Percentiles rank a stretch among this genome's conserved stretches.
These are phyloP conservation scores for Pterostichus niger DNA, from an alignment of 2,888 invertebrate genomes.

Conservation along the genomic window DNA sequence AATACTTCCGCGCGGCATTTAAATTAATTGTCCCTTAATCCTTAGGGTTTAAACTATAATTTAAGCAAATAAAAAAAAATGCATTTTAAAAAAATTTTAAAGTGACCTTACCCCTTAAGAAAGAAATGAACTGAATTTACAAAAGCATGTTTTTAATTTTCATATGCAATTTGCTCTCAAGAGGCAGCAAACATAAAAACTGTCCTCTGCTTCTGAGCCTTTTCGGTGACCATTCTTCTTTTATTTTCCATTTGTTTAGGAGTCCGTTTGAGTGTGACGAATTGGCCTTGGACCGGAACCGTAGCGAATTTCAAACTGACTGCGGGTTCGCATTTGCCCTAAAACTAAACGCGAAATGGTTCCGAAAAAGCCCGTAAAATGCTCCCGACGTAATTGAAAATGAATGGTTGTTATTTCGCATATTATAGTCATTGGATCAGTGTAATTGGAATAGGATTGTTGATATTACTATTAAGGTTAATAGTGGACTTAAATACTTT, in stretches of 20 bases:
- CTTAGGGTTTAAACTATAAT: too few relatives aligned
- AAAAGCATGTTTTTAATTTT: too few relatives aligned
- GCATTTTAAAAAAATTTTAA: too few relatives aligned
- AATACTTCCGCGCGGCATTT: too few relatives aligned
- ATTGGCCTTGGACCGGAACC: slow-evolving; percentile 49
- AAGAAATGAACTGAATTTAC: too few relatives aligned
- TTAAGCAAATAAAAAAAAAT: too few relatives aligned
- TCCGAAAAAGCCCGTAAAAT: slow-evolving; percentile 36
- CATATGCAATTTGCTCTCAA: too few relatives aligned
- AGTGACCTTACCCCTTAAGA: too few relatives aligned
- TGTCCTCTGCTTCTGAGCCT: not conserved
- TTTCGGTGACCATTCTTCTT: slow-evolving; percentile 10
- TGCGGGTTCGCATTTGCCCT: not conserved
- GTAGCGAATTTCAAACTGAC: slow-evolving; percentile 48
- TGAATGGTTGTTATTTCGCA: slow-evolving; percentile 40
- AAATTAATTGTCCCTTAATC: too few relatives aligned
- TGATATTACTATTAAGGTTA: slow-evolving; percentile 39
- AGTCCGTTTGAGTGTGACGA: slow-evolving; percentile 45
- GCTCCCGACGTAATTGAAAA: slow-evolving; percentile 46
- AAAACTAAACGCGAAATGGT: slow-evolving; percentile 49
- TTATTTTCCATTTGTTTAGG: slow-evolving; percentile 32
- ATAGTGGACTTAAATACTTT: slow-evolving; percentile 22
- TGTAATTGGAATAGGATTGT: slow-evolving; percentile 49
- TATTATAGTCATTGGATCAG: slow-evolving; percentile 38
- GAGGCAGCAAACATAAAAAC: not conserved